These are phyloP conservation scores for Tetramorium simillimum DNA, from an alignment of 1,140 invertebrate species.

Conservation along the genomic window DNA sequence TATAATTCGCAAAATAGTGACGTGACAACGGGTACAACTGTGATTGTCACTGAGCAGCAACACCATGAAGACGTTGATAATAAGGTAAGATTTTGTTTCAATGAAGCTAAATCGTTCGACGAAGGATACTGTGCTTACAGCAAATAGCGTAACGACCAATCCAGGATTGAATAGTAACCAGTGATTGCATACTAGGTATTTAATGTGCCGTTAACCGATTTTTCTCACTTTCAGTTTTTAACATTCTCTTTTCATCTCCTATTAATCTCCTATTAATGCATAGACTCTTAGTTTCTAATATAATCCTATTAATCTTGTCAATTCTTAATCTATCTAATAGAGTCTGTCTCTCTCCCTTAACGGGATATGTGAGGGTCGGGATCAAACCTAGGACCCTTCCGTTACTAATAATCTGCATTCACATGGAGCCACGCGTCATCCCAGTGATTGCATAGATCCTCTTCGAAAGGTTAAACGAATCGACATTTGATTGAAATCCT, in stretches of 20 bases:
- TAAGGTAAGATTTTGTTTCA: background rate
- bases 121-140: background rate
- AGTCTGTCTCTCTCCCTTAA: too few species aligned
- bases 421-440: too few species aligned
- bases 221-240: too few species aligned
- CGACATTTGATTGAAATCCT: slow-evolving; percentile 19
- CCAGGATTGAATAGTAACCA: background rate
- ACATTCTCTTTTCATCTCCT: too few species aligned
- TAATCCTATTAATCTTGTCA: too few species aligned
- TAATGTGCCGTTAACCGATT: too few species aligned
- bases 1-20: slow-evolving; percentile 39
- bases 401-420: too few species aligned
- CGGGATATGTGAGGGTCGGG: too few species aligned
- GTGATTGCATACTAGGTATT: background rate
- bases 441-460: background rate
- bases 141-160: background rate
- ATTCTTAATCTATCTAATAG: too few species aligned
- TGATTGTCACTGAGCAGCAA: background rate
- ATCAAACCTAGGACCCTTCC: too few species aligned
- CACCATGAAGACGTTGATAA: background rate
- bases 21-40: slow-evolving; percentile 21
- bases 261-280: too few species aligned
- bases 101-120: background rate
- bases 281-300: too few species aligned
- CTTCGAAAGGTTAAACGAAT: slow-evolving; percentile 10